Base-by-base conservation (phyloP, 2,113 vertebrate genomes). In the Oncorhynchus keta region DNA sequence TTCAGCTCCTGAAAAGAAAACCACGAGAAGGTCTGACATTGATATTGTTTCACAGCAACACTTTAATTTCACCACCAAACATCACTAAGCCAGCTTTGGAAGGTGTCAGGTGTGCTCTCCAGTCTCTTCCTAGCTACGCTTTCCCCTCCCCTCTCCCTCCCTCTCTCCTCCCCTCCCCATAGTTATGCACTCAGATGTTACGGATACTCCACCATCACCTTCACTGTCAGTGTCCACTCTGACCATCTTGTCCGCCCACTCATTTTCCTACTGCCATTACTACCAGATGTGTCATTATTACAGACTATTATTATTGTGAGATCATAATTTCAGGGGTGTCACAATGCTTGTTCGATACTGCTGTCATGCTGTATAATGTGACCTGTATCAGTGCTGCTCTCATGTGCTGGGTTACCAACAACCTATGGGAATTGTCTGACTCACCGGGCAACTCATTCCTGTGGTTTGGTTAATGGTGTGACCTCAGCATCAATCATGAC, bases 401-500 rank as follows among this genome's bases (percentile, higher is more conserved):
- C 68, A 0, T 48, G 18, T 28, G n/a, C 30, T 68, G 51, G 28
- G 64, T 22, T 70, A 76, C 70, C 7, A 57, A 32, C 30, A 81
- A 87, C 82, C 74, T 87, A 84, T 82, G 79, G 81, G 85, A 87
- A 88, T 77, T 73, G 49, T 74, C 76, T 92, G 86, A 91, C 78
- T 91, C 87, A 92, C 73, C 67, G 72, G 16, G 76, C 73, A 72
- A 75, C 75, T 82, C 68, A 67, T 84, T 79, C 76, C 72, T 87
- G 87, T 79, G 84, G 85, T 89, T 65, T 24, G 78, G 76, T 51
- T 85, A 87, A 81, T 70, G 82, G 67, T 85, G 70, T 89, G 87
- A 87, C 86, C 85, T 78, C 49, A 71, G 78, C 82, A 87, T 91
- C 83, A 88, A 84, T 91, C 87, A 91, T 85, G 78, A 70, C 74